Base-by-base conservation (phyloP, 2,797 vertebrate genomes). In the Enteromius thamalakanensis region DNA sequence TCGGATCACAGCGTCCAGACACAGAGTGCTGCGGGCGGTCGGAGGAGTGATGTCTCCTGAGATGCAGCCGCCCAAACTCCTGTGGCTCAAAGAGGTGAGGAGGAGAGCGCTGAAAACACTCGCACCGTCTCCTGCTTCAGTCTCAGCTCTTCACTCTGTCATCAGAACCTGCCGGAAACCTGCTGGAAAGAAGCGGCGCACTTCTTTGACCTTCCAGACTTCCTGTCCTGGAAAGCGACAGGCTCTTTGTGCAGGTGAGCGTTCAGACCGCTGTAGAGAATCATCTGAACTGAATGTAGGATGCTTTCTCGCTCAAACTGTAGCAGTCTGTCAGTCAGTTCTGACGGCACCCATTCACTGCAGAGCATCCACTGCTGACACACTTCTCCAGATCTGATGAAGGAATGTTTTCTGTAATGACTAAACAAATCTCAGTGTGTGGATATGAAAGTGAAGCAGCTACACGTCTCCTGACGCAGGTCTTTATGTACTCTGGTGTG, bases 211-310 rank as follows among this genome's bases (percentile, higher is more conserved):
- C 97, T 99, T 69, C 96, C 97, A 0, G 98, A 99, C 92, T 98
- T 98, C 92, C 94, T 99, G 90, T 97, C 98, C 29, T 98, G 97
- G 97, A 99, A 97, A 90, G 96, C 97, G 77, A 97, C 97, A n/a
- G 96, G 96, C 89, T 96, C 94, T 83, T 91, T 96, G 91, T 67
- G 92, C 92, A 81, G 97, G 98, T 97, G 95, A 90, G 88, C 11
- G 15, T 15, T 47, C n/a, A 17, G 23, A 53, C 21, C 51, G 1
- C n/a, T 58, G 55, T 11, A 23, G n/a, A 1, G 10, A 23, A 55
- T 11, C 53, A 55, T 26, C 69, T 2, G 23, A 9, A 23, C 29
- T 19, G 1, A 51, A 72, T 58, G 10, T n/a, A 55, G 2, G 51
- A 21, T 3, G n/a, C 53, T 11, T 55, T 32, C 3, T 32, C 32